Conservation (phyloP, 2,888 invertebrate genomes). For the Nesidiocoris tenuis region DNA sequence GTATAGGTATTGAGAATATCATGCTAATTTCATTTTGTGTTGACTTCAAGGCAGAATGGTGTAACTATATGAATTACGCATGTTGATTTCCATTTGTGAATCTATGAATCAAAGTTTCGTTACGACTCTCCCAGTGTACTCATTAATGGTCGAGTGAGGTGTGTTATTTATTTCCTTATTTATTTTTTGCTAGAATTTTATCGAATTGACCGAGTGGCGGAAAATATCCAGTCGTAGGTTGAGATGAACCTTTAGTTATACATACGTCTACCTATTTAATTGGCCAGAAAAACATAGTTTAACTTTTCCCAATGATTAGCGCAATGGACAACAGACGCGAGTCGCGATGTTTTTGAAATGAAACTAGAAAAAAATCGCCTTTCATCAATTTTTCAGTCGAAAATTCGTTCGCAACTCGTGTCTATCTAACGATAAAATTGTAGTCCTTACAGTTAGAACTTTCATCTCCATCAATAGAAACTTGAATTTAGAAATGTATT, state of each 20-base stretch:
- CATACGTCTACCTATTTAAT: background rate
- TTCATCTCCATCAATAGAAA: too few relatives aligned
- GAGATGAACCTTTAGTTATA: background rate
- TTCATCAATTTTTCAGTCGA: too few relatives aligned
- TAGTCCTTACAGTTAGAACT: too few relatives aligned
- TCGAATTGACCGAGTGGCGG: slow-evolving; percentile 17
- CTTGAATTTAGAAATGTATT: too few relatives aligned
- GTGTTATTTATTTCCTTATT: slow-evolving; percentile 6
- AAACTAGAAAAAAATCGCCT: too few relatives aligned
- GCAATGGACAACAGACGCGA: too few relatives aligned
- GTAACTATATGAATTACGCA: slow-evolving; percentile 21
- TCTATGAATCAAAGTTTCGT: slow-evolving; percentile 35
- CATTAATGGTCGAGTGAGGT: slow-evolving; percentile 35
- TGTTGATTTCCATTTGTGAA: slow-evolving; percentile 33
- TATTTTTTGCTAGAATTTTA: background rate
- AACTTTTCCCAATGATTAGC: too few relatives aligned
- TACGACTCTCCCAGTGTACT: slow-evolving; percentile 25
- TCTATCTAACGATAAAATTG: too few relatives aligned
- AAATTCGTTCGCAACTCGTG: too few relatives aligned
- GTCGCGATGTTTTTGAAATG: too few relatives aligned
- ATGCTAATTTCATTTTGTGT: slow-evolving; percentile 20
- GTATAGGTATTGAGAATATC: slow-evolving; percentile 41
- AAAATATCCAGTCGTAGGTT: background rate
- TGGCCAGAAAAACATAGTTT: background rate
- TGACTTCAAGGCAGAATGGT: slow-evolving; percentile 11